Evolutionary conservation across 2,113 vertebrate species (phyloP).

Genomic region (Hydrochoerus hydrochaeris): DNA sequence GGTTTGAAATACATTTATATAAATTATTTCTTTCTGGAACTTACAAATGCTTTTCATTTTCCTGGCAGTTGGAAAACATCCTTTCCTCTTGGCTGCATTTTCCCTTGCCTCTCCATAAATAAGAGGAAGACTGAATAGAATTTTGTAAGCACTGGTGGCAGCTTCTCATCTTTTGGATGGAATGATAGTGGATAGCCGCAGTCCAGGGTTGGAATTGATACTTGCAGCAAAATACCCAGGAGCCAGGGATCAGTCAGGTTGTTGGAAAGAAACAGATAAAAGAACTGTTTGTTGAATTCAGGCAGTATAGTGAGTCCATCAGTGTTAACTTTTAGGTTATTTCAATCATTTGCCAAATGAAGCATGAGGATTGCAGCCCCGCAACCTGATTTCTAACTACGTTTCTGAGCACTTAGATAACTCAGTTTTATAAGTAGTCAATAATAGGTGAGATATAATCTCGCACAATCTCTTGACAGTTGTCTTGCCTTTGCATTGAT

Average conservation of each 20-base stretch:
- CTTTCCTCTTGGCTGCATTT: background rate
- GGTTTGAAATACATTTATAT: background rate
- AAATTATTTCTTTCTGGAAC: slow-evolving; percentile 9
- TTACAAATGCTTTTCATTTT: background rate
- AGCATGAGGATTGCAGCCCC: background rate
- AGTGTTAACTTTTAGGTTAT: background rate
- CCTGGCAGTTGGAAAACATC: background rate
- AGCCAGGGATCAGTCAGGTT: background rate
- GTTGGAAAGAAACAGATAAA: background rate
- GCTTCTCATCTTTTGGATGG: background rate
- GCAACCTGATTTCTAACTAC: background rate
- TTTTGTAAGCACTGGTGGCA: background rate
- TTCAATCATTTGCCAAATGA: slow-evolving; percentile 2
- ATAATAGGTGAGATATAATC: background rate
- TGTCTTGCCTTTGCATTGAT: background rate
- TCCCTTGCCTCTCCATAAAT: background rate
- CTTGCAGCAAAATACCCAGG: background rate
- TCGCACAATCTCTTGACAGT: background rate
- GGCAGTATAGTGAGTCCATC: background rate
- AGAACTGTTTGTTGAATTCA: background rate
- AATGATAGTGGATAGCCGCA: background rate
- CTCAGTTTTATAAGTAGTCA: slow-evolving; percentile 22
- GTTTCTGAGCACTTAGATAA: background rate
- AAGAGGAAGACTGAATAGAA: background rate
- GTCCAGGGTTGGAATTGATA: background rate